Base-by-base conservation (phyloP, 2,888 invertebrate genomes). In the Kuschelorhynchus macadamiae region DNA sequence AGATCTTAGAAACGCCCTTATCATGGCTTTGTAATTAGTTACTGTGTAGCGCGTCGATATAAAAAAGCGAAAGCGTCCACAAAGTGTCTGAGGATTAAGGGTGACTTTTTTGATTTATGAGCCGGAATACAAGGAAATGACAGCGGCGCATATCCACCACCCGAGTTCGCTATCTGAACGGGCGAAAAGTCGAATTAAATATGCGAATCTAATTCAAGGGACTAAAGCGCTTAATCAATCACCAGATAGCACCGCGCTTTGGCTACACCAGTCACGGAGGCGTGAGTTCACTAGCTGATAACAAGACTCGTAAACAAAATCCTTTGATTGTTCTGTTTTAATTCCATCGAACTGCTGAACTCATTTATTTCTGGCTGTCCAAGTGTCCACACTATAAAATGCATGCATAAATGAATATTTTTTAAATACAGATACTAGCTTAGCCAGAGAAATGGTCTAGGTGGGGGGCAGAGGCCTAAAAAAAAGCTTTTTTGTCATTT, bases 81-180 rank as follows among this genome's bases (percentile, higher is more conserved):
- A 74, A 77, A 78, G 80, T 79, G 77, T 77, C 73, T 64, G 71
- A 75, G 78, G 80, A 81, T 81, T 79, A 79, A 78, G 82, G 81
- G 82, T 81, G 81, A 79, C 79, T 76, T 81, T 81, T 82, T 82
- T 83, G 82, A 83, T 83, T 83, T 83, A 83, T 82, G 81, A 78
- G 77, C 70, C 75, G 74, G 70, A 77, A 76, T 76, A 77, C 68
- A 75, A 80, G 80, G 80, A 80, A 81, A 79, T 80, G 81, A 80
- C 79, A 71, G 64, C 56, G 77, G 74, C 74, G 78, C 76, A 74
- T 69, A 70, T 71, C 71, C 73, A 74, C 63, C 71, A 69, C 67
- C 71, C 59, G 71, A 71, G 67, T 67, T 74, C 74, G 74, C 75
- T 76, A 77, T 76, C 76, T 75, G 72, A 73, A 72, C 74, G 72